Evolutionary conservation across 2,113 vertebrate species (phyloP), one percentile per base, ranked within the genome.

Genomic region (Trematocara zebra): DNA sequence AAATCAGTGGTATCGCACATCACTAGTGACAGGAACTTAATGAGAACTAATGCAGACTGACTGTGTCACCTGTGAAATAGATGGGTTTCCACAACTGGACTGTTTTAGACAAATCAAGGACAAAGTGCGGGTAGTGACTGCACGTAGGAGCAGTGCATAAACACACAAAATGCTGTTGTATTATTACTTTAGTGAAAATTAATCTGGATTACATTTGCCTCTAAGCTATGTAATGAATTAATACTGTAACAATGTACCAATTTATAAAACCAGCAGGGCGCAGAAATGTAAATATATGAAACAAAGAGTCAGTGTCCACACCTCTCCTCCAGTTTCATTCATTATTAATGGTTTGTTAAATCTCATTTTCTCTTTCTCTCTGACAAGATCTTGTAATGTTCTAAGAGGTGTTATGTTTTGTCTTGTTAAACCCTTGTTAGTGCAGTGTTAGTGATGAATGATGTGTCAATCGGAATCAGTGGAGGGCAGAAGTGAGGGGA

Each of bases 321-420:
- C 40, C 42, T 64, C n/a, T 69, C 4, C 57, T 53, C 52, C 40
- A 49, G 15, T 1, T n/a, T 52, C 56, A 87, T 89, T 31, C 33
- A 91, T 91, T 84, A 90, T 91, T 82, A 86, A 92, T 85, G 89
- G 42, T 85, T 72, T 79, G 80, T 81, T 90, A 83, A 89, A 90
- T 89, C 53, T 80, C 57, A 87, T 42, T 35, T 47, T 79, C 81
- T 1, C n/a, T 49, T 31, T 33, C 6, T 57, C 81, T 85, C 88
- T 83, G 85, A 35, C 57, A 49, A 81, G 54, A 88, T 88, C 84
- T 82, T 80, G 78, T 91, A 85, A 86, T 93, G 64, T 86, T 89
- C 86, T 78, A 57, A 78, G 76, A 81, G 78, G 74, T 84, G 74
- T 79, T 35, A 40, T 91, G 87, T 91, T 89, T 91, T 89, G 74